Evolutionary conservation across 2,113 vertebrate genomes (phyloP), one percentile per base, ranked within the genome.

Genomic region (Bujurquina vittata): DNA sequence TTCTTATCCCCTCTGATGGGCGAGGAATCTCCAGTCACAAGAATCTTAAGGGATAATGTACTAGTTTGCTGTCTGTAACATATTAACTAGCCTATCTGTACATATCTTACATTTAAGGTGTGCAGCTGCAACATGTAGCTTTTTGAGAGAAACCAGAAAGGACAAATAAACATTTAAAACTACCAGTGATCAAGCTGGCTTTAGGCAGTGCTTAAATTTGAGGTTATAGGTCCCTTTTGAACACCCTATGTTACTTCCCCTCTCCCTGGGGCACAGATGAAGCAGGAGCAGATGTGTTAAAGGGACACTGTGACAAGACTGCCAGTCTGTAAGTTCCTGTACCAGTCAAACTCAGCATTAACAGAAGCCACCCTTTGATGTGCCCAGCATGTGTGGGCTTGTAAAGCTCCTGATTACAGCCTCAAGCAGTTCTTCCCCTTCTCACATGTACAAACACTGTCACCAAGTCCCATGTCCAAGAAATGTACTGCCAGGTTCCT

Each of bases 271-370:
- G 87, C 83, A 31, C 37, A 79, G 29, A 90, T 92, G 93, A 95
- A 94, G 86, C 86, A 10, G 58, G 69, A 89, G 85, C 91, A 94
- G 89, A 93, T 95, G 94, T 94, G 92, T 89, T 92, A 86, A 77
- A 91, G 82, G 78, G 79, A 93, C 93, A 88, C 86, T 83, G 82
- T 84, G 84, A 91, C 89, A 91, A 93, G 91, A 91, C 90, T 84
- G 84, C 84, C 80, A 79, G 77, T 83, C 89, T 91, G 61, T 88
- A 59, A 86, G 73, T 82, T 82, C 74, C 85, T 87, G 74, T 33
- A 23, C 86, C 85, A 60, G 80, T 89, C 11, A 15, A 78, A 63
- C 46, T 73, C 59, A 20, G 49, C 81, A 79, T 79, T 75, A 83
- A 88, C 77, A 83, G 14, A 82, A 80, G 31, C 23, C 46, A 10